A percentile compares a stretch with the other conserved stretches of the same genome.
Conservation (phyloP, 1,140 invertebrate genomes). For the Sinonovacula constricta region DNA sequence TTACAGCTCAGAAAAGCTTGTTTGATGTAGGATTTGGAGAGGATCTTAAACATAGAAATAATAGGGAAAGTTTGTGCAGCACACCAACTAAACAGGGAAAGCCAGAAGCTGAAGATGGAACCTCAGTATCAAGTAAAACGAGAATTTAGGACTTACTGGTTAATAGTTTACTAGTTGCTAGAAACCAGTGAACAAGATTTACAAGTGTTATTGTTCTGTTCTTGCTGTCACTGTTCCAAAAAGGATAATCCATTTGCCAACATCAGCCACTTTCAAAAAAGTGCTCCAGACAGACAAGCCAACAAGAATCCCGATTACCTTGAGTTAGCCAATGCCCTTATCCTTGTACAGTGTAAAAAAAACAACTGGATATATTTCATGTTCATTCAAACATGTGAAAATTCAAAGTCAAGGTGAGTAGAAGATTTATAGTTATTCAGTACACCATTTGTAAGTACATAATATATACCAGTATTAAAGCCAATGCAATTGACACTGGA, state of each 20-base stretch:
- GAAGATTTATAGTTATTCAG: neutral
- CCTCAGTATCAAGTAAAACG: slow-evolving; percentile 2
- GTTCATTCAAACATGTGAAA: neutral
- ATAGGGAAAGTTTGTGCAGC: too few relatives aligned
- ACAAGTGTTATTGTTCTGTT: neutral
- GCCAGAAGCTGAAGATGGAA: too few relatives aligned
- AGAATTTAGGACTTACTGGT: slow-evolving; percentile 13
- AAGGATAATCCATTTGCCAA: slow-evolving; percentile 5
- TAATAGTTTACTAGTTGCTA: neutral
- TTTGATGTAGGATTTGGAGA: too few relatives aligned
- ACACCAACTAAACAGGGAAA: too few relatives aligned
- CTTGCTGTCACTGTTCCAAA: slow-evolving; percentile 3
- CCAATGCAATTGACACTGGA: too few relatives aligned
- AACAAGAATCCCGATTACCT: slow-evolving; percentile 1
- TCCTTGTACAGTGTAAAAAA: neutral
- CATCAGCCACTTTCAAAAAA: neutral
- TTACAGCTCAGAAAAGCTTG: too few relatives aligned
- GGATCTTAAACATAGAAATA: too few relatives aligned
- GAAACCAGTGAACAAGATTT: slow-evolving; percentile 6
- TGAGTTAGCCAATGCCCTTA: neutral
- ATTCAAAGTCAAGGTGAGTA: neutral
- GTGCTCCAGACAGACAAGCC: neutral
- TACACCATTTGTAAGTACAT: slow-evolving; percentile 16
- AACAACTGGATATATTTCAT: neutral
- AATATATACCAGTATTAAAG: slow-evolving; percentile 22